Evolutionary conservation across 2,888 invertebrate species (phyloP).

Genomic region (Gisinianus flammeolus): DNA sequence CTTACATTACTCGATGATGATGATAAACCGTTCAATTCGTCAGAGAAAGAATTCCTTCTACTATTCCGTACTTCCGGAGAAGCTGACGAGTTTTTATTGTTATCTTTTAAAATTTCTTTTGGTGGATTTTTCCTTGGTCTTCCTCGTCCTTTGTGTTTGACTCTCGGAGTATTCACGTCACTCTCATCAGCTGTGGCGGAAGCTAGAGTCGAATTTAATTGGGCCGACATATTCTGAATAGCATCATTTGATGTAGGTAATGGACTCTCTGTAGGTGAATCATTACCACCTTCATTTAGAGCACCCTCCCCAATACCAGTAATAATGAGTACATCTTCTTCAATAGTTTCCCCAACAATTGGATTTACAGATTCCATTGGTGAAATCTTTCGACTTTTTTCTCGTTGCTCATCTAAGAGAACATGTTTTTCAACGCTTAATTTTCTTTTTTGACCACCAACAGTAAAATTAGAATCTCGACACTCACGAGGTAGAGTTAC

Average conservation of each 20-base stretch:
- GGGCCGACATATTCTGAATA: background rate
- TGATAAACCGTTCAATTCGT: conserved; percentile 28
- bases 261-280: conserved; percentile 21
- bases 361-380: conserved; percentile 40
- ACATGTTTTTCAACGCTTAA: conserved; percentile 18
- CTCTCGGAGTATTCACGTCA: conserved; percentile 36
- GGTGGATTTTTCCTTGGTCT: conserved; percentile 63
- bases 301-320: conserved; percentile 75
- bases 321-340: conserved; percentile 74
- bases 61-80: conserved; percentile 52
- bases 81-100: background rate
- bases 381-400: conserved; percentile 40
- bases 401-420: conserved; percentile 3
- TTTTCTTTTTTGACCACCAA: conserved; percentile 38
- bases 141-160: conserved; percentile 62
- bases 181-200: background rate
- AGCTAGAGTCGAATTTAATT: background rate
- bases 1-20: conserved; percentile 69
- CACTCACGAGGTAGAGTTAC: background rate
- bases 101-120: conserved; percentile 49
- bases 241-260: conserved; percentile 41
- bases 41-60: conserved; percentile 36
- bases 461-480: background rate
- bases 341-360: conserved; percentile 73
- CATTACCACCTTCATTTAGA: conserved; percentile 62